Percentiles rank a stretch among this genome's conserved stretches.
Conservation (phyloP, 2,113 vertebrate genomes). For the Chaenocephalus aceratus region DNA sequence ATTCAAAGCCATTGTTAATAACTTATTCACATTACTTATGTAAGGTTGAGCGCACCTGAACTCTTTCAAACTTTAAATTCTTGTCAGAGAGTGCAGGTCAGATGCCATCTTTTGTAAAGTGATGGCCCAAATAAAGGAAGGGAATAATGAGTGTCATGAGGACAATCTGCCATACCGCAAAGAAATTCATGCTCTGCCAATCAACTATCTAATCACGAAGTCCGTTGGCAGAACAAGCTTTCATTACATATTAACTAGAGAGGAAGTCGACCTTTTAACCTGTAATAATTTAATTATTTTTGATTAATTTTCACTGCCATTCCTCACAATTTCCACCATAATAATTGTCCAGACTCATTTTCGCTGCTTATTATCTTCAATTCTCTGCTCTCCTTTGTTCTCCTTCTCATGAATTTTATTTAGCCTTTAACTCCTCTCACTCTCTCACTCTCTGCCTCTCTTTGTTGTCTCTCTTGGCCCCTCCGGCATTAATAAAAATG, state of each 20-base stretch:
- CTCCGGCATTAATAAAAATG: constrained; percentile 53
- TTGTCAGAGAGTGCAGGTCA: constrained; percentile 47
- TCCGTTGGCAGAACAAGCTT: constrained; percentile 67
- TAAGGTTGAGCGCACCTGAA: not conserved
- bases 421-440: constrained; percentile 30
- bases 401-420: constrained; percentile 44
- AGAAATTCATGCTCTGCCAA: constrained; percentile 53
- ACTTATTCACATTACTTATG: not conserved
- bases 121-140: constrained; percentile 52
- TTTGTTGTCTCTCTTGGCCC: constrained; percentile 35
- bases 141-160: constrained; percentile 52
- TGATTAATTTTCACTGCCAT: constrained; percentile 68
- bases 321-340: constrained; percentile 59
- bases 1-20: constrained; percentile 11
- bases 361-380: constrained; percentile 49
- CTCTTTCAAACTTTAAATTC: constrained; percentile 33
- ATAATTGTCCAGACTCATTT: constrained; percentile 67
- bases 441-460: constrained; percentile 18
- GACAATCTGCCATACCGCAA: constrained; percentile 62
- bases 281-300: constrained; percentile 71
- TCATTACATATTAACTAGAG: constrained; percentile 69
- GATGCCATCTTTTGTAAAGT: constrained; percentile 49
- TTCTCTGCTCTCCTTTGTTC: constrained; percentile 45
- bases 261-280: constrained; percentile 71
- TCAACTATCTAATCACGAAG: constrained; percentile 68